Evolutionary conservation across 2,113 vertebrate genomes (phyloP).

Genomic region (Cochlearius cochlearius): DNA sequence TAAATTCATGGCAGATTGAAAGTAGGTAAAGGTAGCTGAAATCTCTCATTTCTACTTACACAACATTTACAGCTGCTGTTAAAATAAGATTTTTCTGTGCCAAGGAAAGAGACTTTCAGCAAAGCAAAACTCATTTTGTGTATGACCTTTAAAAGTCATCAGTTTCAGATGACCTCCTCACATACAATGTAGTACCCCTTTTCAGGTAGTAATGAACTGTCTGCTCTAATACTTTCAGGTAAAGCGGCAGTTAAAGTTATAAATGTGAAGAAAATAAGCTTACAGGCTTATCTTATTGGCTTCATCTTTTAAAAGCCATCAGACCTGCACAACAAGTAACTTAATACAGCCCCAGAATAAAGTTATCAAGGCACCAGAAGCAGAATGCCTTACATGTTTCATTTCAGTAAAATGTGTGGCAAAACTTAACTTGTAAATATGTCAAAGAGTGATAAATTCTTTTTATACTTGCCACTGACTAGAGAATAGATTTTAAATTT

Average conservation of each 20-base stretch:
- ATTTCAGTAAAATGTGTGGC: background rate
- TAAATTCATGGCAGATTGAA: background rate
- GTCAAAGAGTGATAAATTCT: background rate
- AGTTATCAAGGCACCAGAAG: background rate
- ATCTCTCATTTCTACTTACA: background rate
- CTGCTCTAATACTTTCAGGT: conserved; percentile 28
- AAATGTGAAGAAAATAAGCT: conserved; percentile 42
- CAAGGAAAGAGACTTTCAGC: background rate
- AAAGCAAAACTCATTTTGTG: conserved; percentile 36
- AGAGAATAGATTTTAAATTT: background rate
- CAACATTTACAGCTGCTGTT: background rate
- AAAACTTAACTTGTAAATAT: background rate
- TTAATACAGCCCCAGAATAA: background rate
- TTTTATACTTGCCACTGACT: background rate
- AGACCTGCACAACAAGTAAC: background rate
- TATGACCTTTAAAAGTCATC: conserved; percentile 54
- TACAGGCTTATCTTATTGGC: background rate
- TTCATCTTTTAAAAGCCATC: conserved; percentile 5
- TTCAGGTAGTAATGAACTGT: conserved; percentile 48
- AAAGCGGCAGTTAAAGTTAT: background rate
- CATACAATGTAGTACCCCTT: background rate
- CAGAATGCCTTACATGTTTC: background rate
- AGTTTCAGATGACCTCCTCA: conserved; percentile 47
- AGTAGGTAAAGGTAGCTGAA: background rate
- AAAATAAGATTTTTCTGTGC: conserved; percentile 15